Percentiles rank a stretch among this genome's conserved stretches.
Conservation (phyloP, 2,797 vertebrate species). For the Smutsia temminckii region DNA sequence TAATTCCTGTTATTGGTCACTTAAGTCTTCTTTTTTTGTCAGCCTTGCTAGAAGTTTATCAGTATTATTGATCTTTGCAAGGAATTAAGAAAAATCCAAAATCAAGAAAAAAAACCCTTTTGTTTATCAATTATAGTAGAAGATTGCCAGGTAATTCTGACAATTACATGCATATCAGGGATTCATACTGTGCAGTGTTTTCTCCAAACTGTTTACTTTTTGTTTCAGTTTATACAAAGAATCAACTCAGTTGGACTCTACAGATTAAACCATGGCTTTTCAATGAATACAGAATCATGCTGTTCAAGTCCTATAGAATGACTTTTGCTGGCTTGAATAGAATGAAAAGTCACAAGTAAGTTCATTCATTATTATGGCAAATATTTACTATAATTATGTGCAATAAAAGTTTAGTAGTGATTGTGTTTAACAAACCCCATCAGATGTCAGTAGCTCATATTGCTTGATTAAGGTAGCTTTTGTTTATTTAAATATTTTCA, state of each 20-base stretch:
- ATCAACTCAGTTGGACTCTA: constrained; percentile 44
- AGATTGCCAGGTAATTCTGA: constrained; percentile 7
- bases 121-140: constrained; percentile 1
- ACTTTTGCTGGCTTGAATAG: constrained; percentile 42
- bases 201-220: constrained; percentile 45
- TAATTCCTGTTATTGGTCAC: not conserved
- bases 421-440: constrained; percentile 50
- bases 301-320: constrained; percentile 50
- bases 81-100: constrained; percentile 35
- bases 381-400: not conserved
- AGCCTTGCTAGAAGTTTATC: not conserved
- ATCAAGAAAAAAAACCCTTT: not conserved
- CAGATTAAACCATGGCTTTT: constrained; percentile 57
- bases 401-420: constrained; percentile 24
- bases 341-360: constrained; percentile 79
- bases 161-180: not conserved
- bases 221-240: constrained; percentile 69
- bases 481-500: constrained; percentile 59
- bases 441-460: not conserved
- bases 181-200: not conserved
- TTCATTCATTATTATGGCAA: constrained; percentile 53
- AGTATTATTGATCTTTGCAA: not conserved
- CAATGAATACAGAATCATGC: constrained; percentile 34
- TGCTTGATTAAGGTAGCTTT: constrained; percentile 41
- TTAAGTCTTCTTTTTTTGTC: not conserved